Conservation (phyloP, 2,113 vertebrate genomes). For the Marmota monax region DNA sequence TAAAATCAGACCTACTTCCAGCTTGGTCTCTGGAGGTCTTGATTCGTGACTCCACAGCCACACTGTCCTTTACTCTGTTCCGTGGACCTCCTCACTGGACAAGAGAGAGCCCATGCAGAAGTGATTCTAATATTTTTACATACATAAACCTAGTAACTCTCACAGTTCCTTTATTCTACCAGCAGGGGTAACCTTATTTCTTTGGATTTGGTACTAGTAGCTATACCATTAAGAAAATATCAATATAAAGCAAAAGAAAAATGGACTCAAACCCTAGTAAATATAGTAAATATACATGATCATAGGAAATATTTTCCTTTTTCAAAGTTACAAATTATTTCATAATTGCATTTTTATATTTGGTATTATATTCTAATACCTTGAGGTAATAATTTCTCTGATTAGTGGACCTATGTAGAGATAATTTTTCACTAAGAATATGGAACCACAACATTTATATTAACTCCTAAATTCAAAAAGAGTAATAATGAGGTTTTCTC, state of each 20-base stretch:
- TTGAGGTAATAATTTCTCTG: not conserved
- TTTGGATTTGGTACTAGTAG: not conserved
- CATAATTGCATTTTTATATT: conserved; percentile 30
- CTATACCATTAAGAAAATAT: not conserved
- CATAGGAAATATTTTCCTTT: not conserved
- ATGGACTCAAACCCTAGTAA: not conserved
- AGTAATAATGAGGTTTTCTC: not conserved
- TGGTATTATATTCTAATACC: not conserved
- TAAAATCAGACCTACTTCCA: no score
- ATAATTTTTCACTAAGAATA: conserved; percentile 9
- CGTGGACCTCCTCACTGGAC: no score
- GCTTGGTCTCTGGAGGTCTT: no score
- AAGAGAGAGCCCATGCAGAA: no score
- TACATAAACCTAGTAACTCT: not conserved
- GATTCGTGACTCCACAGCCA: no score
- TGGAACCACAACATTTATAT: not conserved
- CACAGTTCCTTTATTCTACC: not conserved
- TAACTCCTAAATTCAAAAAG: not conserved
- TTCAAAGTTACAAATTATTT: not conserved
- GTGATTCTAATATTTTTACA: not conserved
- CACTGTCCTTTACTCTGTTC: no score
- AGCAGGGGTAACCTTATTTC: not conserved
- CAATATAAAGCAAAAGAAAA: not conserved
- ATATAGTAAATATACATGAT: not conserved
- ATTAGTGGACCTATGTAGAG: not conserved